phyloP scores from a whole-genome alignment of 2,797 vertebrate genomes.

The Sebastes paucispinis region DNA sequence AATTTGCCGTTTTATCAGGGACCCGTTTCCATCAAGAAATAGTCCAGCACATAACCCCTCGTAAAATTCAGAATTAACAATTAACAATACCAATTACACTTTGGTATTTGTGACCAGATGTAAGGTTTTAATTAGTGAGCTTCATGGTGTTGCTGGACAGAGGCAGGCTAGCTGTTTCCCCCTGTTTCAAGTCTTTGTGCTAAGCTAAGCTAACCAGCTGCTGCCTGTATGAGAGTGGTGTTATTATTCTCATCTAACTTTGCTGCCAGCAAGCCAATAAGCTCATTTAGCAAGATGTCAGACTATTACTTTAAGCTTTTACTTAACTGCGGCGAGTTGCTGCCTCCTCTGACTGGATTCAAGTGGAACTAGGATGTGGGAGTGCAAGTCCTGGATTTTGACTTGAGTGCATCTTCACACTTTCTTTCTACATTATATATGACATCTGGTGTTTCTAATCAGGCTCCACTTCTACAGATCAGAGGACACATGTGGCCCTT shows the following conservation, averaged over 20 bases:
- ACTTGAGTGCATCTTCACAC: conserved; percentile 41
- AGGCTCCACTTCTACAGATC: conserved; percentile 8
- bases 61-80: neutral
- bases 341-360: conserved; percentile 72
- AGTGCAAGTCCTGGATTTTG: conserved; percentile 46
- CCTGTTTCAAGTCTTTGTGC: neutral
- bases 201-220: conserved; percentile 26
- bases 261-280: neutral
- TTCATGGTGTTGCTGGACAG: neutral
- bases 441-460: conserved; percentile 17
- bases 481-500: conserved; percentile 41
- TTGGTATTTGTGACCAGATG: neutral
- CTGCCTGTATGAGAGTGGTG: neutral
- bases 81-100: neutral
- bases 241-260: neutral
- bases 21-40: neutral
- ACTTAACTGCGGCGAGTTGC: conserved; percentile 75
- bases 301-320: conserved; percentile 58
- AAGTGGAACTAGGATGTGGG: conserved; percentile 10
- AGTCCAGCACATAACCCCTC: neutral
- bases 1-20: neutral
- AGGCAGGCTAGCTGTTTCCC: neutral
- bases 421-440: conserved; percentile 29
- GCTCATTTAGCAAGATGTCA: neutral
- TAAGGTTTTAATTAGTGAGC: too few relatives aligned